phyloP scores from a whole-genome alignment of 2,113 vertebrate genomes.

The Dipodomys spectabilis region DNA sequence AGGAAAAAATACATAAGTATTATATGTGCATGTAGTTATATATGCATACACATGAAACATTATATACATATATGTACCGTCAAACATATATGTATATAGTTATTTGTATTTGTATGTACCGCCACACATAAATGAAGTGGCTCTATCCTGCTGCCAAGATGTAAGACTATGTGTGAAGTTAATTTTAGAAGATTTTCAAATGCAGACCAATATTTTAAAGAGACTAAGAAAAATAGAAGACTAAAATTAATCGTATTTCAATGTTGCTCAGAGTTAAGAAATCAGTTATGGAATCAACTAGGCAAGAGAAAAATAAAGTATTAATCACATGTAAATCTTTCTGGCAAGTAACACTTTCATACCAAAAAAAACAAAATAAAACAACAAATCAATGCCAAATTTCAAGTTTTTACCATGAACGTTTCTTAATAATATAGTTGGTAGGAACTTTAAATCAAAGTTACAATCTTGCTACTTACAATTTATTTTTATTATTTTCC shows the following conservation, averaged over 20 bases:
- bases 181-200: not conserved
- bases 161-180: not conserved
- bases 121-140: not conserved
- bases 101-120: no score
- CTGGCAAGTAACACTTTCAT: not conserved
- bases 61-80: no score
- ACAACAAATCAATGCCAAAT: not conserved
- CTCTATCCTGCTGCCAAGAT: not conserved
- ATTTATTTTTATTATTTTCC: not conserved
- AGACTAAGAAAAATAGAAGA: not conserved
- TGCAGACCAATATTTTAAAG: not conserved
- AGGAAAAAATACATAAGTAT: no score
- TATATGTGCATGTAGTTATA: not conserved
- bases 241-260: slow-evolving; percentile 9
- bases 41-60: not conserved
- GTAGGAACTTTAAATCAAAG: not conserved
- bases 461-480: not conserved
- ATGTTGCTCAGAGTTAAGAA: not conserved
- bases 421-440: not conserved
- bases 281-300: not conserved
- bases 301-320: not conserved
- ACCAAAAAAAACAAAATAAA: not conserved
- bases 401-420: slow-evolving; percentile 7
- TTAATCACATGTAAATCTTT: not conserved
- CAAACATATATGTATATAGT: not conserved